Conservation (phyloP, 2,797 vertebrate genomes). For the Bufotes viridis region DNA sequence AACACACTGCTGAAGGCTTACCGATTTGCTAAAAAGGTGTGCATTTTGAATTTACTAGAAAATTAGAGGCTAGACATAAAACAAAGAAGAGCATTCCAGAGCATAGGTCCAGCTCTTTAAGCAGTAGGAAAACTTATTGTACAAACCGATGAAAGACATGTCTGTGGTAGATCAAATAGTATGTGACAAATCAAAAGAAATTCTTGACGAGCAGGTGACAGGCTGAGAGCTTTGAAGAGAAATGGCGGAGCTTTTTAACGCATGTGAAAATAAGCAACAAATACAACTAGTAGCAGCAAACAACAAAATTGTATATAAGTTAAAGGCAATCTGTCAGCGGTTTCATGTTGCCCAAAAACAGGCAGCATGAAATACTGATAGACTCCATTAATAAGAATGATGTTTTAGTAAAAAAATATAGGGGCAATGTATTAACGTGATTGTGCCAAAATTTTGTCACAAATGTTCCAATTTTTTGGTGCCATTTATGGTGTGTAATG, state of each 20-base stretch:
- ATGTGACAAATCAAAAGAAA: not conserved
- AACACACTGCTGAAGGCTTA: not conserved
- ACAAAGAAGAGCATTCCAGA: not conserved
- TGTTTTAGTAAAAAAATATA: too few relatives aligned
- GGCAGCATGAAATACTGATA: too few relatives aligned
- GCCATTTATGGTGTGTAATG: too few relatives aligned
- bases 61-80: not conserved
- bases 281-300: not conserved
- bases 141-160: not conserved
- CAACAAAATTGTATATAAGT: not conserved
- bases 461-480: too few relatives aligned
- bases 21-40: not conserved
- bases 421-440: too few relatives aligned
- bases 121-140: not conserved
- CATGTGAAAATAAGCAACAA: not conserved
- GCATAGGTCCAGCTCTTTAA: not conserved
- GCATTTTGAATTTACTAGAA: not conserved
- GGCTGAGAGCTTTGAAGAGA: constrained; percentile 6
- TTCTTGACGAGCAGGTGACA: not conserved
- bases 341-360: too few relatives aligned
- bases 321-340: too few relatives aligned
- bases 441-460: too few relatives aligned
- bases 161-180: not conserved
- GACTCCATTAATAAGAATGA: too few relatives aligned
- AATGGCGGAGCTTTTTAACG: not conserved